Base-by-base conservation (phyloP, 1,140 invertebrate genomes). In the Drosophila truncata region DNA sequence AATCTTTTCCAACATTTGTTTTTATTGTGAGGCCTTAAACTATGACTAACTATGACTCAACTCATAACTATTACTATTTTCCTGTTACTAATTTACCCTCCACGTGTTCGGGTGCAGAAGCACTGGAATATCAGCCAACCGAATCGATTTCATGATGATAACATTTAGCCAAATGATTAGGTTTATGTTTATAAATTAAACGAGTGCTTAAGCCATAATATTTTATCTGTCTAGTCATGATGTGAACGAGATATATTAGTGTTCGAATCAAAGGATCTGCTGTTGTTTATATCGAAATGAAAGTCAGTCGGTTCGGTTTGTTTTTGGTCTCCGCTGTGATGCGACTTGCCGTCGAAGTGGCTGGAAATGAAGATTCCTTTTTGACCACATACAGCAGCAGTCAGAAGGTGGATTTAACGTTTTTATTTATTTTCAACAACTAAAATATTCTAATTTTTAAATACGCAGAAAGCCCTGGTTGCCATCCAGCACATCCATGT, bases 201-300 rank as follows among this genome's bases (percentile, higher is more conserved):
- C 25, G 9, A 39, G 31, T 27, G 14, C 31, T 35, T 27, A 33
- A 20, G 50, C 29, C 13, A 31, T 23, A 11, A 8, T 33, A 13
- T 41, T 42, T 6, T 8, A 29, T 13, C 23, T 29, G 65, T 14
- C 9, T 18, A 20, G 35, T 66, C 61, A 49, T 66, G 31, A 3
- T 67, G 18, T 18, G 14, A 29, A 29, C 13, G 13, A 62, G 25
- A 14, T 37, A 29, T 63, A 2, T 7, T n/a, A 18, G 23, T 20
- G 23, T 29, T 31, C 0, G 11, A n/a, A 31, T 10, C 33, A 11
- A 41, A 66, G 62, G 62, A 69, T 69, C 20, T 14, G 4, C 29
- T 20, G 1, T 2, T 10, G 61, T 57, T 76, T 44, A 58, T 61
- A 71, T 10, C 41, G 25, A 31, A 62, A 82, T 82, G 80, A 60